These are phyloP conservation scores for Heliconius sara DNA, from an alignment of 2,888 invertebrate genomes.

Conservation along the genomic window DNA sequence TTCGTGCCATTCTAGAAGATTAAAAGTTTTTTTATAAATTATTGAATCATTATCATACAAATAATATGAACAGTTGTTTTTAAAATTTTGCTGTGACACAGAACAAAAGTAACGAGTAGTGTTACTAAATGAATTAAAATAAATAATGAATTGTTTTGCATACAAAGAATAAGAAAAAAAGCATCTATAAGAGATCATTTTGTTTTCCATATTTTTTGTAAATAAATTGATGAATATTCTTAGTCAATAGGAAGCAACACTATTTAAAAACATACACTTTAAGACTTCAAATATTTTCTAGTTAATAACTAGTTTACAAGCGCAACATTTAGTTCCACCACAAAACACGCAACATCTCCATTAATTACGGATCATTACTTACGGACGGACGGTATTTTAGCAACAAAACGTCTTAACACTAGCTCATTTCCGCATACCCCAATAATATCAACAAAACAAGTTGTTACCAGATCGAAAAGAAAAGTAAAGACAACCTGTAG, in stretches of 20 bases:
- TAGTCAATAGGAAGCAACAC: not conserved
- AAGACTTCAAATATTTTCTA: too few relatives aligned
- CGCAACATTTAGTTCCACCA: too few relatives aligned
- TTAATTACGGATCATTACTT: too few relatives aligned
- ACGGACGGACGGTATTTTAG: too few relatives aligned
- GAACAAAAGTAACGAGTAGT: too few relatives aligned
- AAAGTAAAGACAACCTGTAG: conserved; percentile 87
- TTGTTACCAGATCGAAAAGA: not conserved
- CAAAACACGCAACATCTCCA: too few relatives aligned
- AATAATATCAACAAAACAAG: too few relatives aligned
- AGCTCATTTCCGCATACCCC: too few relatives aligned
- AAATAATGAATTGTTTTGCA: too few relatives aligned
- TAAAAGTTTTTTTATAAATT: conserved; percentile 30
- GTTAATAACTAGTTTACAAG: too few relatives aligned
- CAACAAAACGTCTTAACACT: too few relatives aligned
- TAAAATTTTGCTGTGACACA: not conserved
- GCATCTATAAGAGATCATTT: not conserved
- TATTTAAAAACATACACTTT: not conserved
- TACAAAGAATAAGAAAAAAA: not conserved
- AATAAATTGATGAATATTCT: not conserved
- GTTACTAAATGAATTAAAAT: too few relatives aligned
- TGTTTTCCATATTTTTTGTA: not conserved
- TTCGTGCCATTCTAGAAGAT: conserved; percentile 89
- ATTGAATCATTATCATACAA: not conserved
- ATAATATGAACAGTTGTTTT: not conserved